A percentile compares a stretch with the other conserved stretches of the same genome.
These are phyloP conservation scores for Palythoa caribaeorum DNA, from an alignment of 92 coral and sea anemone genomes.

Conservation along the genomic window DNA sequence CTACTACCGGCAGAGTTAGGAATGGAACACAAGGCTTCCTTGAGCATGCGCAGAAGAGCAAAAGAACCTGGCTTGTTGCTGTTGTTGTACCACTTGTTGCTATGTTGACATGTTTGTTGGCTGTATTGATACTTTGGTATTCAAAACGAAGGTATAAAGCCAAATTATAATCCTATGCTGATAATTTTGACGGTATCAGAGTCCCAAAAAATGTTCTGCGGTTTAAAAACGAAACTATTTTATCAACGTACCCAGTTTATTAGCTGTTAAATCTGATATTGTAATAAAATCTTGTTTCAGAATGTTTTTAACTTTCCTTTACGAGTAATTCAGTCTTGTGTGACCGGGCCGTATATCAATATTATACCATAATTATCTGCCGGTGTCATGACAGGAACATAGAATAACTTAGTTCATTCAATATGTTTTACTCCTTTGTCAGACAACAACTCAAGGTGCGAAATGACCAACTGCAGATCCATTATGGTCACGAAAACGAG, in stretches of 20 bases:
- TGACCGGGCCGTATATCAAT: background rate
- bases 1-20: background rate
- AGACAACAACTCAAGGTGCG: conserved; percentile 20
- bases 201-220: background rate
- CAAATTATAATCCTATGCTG: too few relatives aligned
- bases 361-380: background rate
- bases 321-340: background rate
- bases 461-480: conserved; percentile 16
- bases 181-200: too few relatives aligned
- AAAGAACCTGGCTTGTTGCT: background rate
- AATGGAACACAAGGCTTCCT: conserved; percentile 6
- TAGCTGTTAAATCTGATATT: background rate
- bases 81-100: conserved; percentile 18
- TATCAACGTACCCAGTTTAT: background rate
- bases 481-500: conserved; percentile 37
- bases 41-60: conserved; percentile 40
- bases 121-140: conserved; percentile 2
- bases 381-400: background rate
- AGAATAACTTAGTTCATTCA: background rate
- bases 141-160: conserved; percentile 26
- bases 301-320: background rate
- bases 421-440: background rate
- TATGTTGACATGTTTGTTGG: conserved; percentile 2
- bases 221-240: too few relatives aligned
- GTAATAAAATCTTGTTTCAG: background rate